A percentile compares a stretch with the other conserved stretches of the same genome.
These are phyloP conservation scores for Ormyrus labotus DNA, from an alignment of 2,888 invertebrate species.

Conservation along the genomic window DNA sequence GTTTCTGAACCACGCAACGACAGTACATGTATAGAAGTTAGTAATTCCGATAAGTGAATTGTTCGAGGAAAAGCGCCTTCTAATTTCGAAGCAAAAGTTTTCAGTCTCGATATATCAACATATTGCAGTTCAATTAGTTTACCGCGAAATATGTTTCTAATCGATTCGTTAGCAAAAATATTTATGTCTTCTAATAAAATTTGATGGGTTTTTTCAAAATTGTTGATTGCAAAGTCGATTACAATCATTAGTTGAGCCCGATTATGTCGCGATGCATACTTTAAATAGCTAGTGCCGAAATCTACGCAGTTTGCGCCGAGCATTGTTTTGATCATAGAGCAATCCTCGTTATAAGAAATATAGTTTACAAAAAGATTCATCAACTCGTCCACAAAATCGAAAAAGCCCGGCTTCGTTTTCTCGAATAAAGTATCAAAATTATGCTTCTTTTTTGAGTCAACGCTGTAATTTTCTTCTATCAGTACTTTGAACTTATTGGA, in stretches of 20 bases:
- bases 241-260: slow-evolving; percentile 20
- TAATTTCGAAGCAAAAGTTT: slow-evolving; percentile 35
- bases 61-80: slow-evolving; percentile 2
- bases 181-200: slow-evolving; percentile 41
- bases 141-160: slow-evolving; percentile 28
- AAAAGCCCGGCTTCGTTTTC: slow-evolving; percentile 64
- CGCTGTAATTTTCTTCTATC: slow-evolving; percentile 19
- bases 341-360: slow-evolving; percentile 36
- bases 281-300: slow-evolving; percentile 52
- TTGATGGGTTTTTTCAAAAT: slow-evolving; percentile 23
- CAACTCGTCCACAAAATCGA: slow-evolving; percentile 62
- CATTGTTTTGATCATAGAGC: slow-evolving; percentile 32
- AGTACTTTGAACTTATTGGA: slow-evolving; percentile 33
- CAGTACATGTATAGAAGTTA: slow-evolving; percentile 30
- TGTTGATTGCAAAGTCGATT: slow-evolving; percentile 32
- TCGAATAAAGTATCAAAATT: slow-evolving; percentile 43
- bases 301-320: slow-evolving; percentile 47
- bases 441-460: slow-evolving; percentile 24
- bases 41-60: slow-evolving; percentile 33
- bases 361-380: slow-evolving; percentile 57
- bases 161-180: slow-evolving; percentile 35
- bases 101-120: slow-evolving; percentile 38
- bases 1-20: slow-evolving; percentile 31
- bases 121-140: slow-evolving; percentile 30
- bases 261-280: slow-evolving; percentile 41